Evolutionary conservation across 1,140 invertebrate genomes (phyloP).

Genomic region (Sitophilus oryzae): DNA sequence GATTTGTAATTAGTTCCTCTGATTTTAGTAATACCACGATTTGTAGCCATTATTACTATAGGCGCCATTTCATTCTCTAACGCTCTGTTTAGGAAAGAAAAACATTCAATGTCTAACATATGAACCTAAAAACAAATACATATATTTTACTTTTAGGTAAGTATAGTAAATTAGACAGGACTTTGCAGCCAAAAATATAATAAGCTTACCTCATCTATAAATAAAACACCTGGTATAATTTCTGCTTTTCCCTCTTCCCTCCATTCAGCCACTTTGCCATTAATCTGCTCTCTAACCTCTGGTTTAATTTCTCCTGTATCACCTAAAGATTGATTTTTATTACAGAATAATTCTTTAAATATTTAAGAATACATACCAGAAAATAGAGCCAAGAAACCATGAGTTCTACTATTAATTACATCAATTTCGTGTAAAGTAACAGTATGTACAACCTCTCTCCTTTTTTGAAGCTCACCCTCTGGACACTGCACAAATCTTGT

Average conservation of each 20-base stretch:
- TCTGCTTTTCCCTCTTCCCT: conserved; percentile 98
- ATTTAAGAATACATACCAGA: conserved; percentile 58
- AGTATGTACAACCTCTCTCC: conserved; percentile 98
- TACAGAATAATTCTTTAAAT: conserved; percentile 3
- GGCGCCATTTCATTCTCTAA: conserved; percentile 96
- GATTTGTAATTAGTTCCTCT: conserved; percentile 89
- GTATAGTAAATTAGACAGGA: too few species aligned
- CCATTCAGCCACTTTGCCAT: conserved; percentile 98
- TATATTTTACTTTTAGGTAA: too few species aligned
- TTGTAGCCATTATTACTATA: conserved; percentile 98
- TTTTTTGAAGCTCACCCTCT: conserved; percentile 96
- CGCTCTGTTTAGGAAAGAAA: conserved; percentile 95
- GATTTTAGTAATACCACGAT: conserved; percentile 93
- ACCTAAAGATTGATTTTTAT: conserved; percentile 47
- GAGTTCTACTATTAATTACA: conserved; percentile 94
- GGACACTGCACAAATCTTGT: conserved; percentile 97
- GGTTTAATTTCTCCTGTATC: conserved; percentile 99
- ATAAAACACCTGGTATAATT: conserved; percentile 93
- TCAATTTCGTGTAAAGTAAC: conserved; percentile 98
- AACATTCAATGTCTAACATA: conserved; percentile 98
- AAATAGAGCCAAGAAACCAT: conserved; percentile 96
- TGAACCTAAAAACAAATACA: conserved; percentile 74
- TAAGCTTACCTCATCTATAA: conserved; percentile 73
- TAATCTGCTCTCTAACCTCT: conserved; percentile 97
- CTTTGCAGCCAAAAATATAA: too few species aligned